A percentile compares a stretch with the other conserved stretches of the same genome.
phyloP scores from a whole-genome alignment of 2,797 vertebrate genomes.

The Picus viridis region DNA sequence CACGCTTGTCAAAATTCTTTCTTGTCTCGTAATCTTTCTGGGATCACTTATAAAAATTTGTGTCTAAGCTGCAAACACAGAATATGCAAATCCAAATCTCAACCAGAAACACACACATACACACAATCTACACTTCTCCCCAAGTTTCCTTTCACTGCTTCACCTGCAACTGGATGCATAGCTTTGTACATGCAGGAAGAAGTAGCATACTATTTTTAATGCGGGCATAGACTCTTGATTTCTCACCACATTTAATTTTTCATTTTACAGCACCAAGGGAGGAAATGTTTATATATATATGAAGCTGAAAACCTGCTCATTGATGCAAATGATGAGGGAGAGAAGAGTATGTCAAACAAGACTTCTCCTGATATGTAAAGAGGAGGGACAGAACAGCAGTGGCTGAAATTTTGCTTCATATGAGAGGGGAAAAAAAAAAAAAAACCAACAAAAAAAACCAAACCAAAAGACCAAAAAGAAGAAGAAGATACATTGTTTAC shows the following conservation, averaged over 20 bases:
- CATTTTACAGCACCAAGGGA: background rate
- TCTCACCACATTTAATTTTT: conserved; percentile 20
- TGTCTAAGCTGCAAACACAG: conserved; percentile 40
- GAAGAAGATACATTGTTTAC: background rate
- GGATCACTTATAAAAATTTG: conserved; percentile 52
- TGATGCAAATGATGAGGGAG: background rate
- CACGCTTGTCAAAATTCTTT: conserved; percentile 42
- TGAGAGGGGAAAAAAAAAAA: background rate
- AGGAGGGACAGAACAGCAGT: background rate
- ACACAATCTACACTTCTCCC: background rate
- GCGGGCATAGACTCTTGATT: background rate
- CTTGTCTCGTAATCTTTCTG: conserved; percentile 35
- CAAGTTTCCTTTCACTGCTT: background rate
- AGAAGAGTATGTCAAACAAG: background rate
- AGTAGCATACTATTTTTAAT: background rate
- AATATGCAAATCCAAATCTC: conserved; percentile 41
- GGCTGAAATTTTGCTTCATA: background rate
- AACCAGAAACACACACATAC: background rate
- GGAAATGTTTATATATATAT: background rate
- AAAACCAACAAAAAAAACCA: too few species aligned
- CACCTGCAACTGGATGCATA: background rate
- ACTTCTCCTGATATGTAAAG: background rate
- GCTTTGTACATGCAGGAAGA: background rate
- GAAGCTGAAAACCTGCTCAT: background rate
- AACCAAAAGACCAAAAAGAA: background rate